These are phyloP conservation scores for Sesamia nonagrioides DNA, from an alignment of 1,140 invertebrate genomes.

Conservation along the genomic window DNA sequence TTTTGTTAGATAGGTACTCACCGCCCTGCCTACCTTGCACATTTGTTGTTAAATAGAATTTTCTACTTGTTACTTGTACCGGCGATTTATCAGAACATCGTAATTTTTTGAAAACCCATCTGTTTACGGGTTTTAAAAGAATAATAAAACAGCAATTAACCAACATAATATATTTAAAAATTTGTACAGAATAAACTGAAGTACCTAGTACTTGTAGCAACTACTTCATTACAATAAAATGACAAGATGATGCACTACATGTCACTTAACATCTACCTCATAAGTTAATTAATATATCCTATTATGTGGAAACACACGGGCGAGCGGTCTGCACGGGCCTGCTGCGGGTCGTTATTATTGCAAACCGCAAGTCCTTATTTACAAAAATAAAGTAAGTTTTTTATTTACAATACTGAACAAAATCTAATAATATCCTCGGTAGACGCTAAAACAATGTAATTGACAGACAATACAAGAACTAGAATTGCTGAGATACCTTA, in stretches of 20 bases:
- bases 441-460: background rate
- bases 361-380: constrained; percentile 10
- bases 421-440: constrained; percentile 19
- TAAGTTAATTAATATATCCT: constrained; percentile 43
- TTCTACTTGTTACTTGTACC: no score
- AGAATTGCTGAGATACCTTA: constrained; percentile 12
- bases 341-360: background rate
- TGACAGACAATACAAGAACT: constrained; percentile 1
- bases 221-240: constrained; percentile 58
- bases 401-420: constrained; percentile 60
- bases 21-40: no score
- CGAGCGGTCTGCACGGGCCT: background rate
- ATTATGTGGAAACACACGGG: background rate
- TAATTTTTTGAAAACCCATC: no score
- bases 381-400: constrained; percentile 45
- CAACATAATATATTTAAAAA: constrained; percentile 82
- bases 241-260: constrained; percentile 55
- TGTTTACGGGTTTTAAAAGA: no score
- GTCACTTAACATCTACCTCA: constrained; percentile 41
- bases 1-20: no score
- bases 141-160: constrained; percentile 55
- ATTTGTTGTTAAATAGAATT: no score
- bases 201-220: constrained; percentile 63
- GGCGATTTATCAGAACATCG: no score
- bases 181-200: constrained; percentile 77